These are phyloP conservation scores for human (Homo sapiens) DNA, from an alignment of 2,113 vertebrate genomes.

Conservation along the genomic window GRCh38 chr11:113131001-113131500, in stretches of 20 bases:
- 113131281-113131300: neutral
- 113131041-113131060: neutral
- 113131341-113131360: neutral
- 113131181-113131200: neutral
- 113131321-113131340: rapidly evolving
- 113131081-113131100: neutral
- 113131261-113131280: neutral
- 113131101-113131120: constrained; percentile 6
- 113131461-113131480: neutral
- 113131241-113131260: neutral
- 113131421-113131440: neutral
- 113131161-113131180: neutral
- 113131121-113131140: neutral
- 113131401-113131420: neutral
- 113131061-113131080: neutral
- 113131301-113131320: neutral
- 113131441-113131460: neutral
- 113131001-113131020: neutral
- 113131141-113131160: neutral
- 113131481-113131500: neutral
- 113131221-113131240: neutral
- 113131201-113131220: neutral
- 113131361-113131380: neutral
- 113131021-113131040: neutral
- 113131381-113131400: rapidly evolving